Evolutionary conservation across 2,113 vertebrate species (phyloP).

Genomic region (Proteles cristata): DNA sequence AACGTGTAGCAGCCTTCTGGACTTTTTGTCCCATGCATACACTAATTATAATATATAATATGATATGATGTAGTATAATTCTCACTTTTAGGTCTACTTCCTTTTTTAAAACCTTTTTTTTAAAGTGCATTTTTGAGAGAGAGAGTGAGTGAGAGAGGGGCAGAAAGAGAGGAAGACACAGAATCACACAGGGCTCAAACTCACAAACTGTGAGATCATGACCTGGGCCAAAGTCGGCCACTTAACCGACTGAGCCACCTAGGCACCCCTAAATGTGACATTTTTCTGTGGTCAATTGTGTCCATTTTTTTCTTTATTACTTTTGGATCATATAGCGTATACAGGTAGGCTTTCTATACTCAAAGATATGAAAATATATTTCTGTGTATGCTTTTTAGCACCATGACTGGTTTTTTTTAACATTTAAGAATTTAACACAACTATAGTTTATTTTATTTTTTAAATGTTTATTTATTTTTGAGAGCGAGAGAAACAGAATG

Average conservation of each 20-base stretch:
- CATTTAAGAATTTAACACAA: background rate
- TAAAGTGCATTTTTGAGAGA: too few species aligned
- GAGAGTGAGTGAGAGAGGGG: too few species aligned
- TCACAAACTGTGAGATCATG: too few species aligned
- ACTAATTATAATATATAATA: background rate
- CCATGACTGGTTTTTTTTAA: background rate
- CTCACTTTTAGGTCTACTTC: background rate
- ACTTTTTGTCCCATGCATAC: background rate
- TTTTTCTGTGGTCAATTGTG: background rate
- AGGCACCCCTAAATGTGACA: background rate
- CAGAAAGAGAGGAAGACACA: too few species aligned
- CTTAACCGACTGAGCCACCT: too few species aligned
- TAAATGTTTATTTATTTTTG: too few species aligned
- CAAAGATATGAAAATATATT: background rate
- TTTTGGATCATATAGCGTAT: background rate
- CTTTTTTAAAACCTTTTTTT: too few species aligned
- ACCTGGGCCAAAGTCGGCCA: too few species aligned
- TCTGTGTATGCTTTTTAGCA: background rate
- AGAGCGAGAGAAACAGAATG: too few species aligned
- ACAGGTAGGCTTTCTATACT: background rate
- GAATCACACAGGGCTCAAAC: too few species aligned
- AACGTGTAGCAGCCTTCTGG: background rate
- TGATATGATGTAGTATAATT: background rate
- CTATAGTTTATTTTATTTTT: background rate
- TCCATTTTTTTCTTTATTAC: background rate